Percentiles rank a stretch among this genome's conserved stretches.
Conservation (phyloP, 2,113 vertebrate genomes). For the Hoplias malabaricus region DNA sequence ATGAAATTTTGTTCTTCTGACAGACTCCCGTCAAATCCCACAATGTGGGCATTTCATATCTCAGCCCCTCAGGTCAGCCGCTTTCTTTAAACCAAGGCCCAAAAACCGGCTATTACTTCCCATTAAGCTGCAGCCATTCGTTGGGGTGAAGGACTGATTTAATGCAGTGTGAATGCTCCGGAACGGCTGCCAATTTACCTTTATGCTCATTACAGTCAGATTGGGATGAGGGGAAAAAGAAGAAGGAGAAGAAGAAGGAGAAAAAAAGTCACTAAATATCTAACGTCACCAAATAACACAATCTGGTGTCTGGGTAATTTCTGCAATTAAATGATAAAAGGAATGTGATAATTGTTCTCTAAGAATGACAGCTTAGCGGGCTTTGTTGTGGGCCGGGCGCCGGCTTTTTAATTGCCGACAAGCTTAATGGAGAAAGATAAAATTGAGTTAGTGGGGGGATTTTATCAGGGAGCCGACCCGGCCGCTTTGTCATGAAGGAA, state of each 20-base stretch:
- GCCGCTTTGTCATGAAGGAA: constrained; percentile 28
- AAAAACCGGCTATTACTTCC: not conserved
- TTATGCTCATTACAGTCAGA: not conserved
- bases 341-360: constrained; percentile 45
- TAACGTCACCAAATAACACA: constrained; percentile 61
- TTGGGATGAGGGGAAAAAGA: constrained; percentile 39
- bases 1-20: not conserved
- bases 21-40: no score
- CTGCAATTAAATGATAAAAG: constrained; percentile 65
- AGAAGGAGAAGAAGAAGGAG: not conserved
- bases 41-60: not conserved
- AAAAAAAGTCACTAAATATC: constrained; percentile 30
- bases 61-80: not conserved
- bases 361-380: constrained; percentile 47
- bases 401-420: constrained; percentile 50
- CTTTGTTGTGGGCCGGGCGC: constrained; percentile 43
- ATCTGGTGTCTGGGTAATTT: constrained; percentile 56
- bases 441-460: constrained; percentile 37
- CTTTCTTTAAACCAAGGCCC: not conserved
- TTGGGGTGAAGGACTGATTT: not conserved
- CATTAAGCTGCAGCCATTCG: constrained; percentile 10
- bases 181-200: not conserved
- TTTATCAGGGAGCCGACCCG: constrained; percentile 38
- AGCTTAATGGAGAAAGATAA: constrained; percentile 50
- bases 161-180: not conserved